These are phyloP conservation scores for Rhinogobio ventralis DNA, from an alignment of 2,797 vertebrate genomes.

Conservation along the genomic window DNA sequence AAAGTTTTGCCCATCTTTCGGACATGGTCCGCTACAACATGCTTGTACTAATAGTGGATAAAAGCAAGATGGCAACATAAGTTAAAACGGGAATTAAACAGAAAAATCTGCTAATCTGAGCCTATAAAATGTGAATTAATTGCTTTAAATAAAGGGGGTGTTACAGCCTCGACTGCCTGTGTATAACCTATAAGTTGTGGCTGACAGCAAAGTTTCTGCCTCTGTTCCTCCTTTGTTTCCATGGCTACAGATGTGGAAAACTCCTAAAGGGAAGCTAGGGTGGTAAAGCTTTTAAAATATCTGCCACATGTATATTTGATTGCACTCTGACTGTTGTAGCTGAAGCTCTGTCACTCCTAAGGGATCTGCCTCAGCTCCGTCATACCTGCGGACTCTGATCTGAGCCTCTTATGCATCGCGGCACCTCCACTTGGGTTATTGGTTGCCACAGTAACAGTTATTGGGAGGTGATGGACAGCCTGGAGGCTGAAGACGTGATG, in stretches of 20 bases:
- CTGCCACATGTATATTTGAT: conserved; percentile 54
- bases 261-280: conserved; percentile 5
- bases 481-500: conserved; percentile 38
- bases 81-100: too few relatives aligned
- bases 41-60: too few relatives aligned
- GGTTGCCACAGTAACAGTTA: conserved; percentile 60
- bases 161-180: conserved; percentile 13
- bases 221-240: conserved; percentile 59
- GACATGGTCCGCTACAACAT: too few relatives aligned
- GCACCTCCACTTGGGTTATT: conserved; percentile 49
- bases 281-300: conserved; percentile 47
- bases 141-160: conserved; percentile 5
- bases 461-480: conserved; percentile 52
- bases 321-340: conserved; percentile 30
- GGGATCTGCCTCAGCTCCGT: conserved; percentile 43
- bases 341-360: conserved; percentile 25
- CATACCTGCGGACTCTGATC: conserved; percentile 53
- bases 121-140: conserved; percentile 18
- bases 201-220: conserved; percentile 51
- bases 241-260: conserved; percentile 58
- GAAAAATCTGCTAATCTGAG: neutral
- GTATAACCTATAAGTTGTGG: conserved; percentile 48
- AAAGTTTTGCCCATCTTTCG: too few relatives aligned
- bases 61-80: too few relatives aligned
- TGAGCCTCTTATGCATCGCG: conserved; percentile 28